phyloP scores from a whole-genome alignment of 2,113 vertebrate genomes.

The Platysteira castanea region DNA sequence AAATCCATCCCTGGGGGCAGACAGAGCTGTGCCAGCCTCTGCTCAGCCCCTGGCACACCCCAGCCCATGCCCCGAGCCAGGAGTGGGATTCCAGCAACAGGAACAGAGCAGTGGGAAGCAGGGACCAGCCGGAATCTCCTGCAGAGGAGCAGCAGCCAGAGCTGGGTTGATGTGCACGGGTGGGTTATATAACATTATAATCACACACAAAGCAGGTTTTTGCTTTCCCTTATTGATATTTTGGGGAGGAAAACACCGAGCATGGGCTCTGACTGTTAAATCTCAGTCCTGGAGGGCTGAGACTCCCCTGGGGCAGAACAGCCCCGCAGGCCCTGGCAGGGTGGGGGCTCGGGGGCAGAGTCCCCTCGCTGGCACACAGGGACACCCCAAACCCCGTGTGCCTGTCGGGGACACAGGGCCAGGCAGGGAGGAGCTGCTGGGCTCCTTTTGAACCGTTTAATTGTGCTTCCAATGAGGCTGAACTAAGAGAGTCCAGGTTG shows the following conservation, averaged over 20 bases:
- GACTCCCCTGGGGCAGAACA: background rate
- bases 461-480: background rate
- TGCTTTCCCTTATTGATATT: background rate
- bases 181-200: rapidly evolving
- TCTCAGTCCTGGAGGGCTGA: no score
- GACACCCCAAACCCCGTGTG: rapidly evolving
- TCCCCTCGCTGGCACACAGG: rapidly evolving
- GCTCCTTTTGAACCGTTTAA: rapidly evolving
- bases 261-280: rapidly evolving
- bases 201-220: rapidly evolving
- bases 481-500: rapidly evolving
- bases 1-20: background rate
- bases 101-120: rapidly evolving
- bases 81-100: rapidly evolving
- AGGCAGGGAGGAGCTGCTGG: background rate
- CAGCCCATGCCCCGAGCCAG: rapidly evolving
- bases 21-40: background rate
- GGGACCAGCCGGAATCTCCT: background rate
- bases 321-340: background rate
- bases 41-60: background rate
- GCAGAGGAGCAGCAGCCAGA: background rate
- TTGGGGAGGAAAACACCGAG: rapidly evolving
- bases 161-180: rapidly evolving
- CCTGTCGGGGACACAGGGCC: background rate
- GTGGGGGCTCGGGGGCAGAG: background rate